A percentile compares a stretch with the other conserved stretches of the same genome.
Evolutionary conservation across 2,113 vertebrate species (phyloP).

Genomic region (Paramisgurnus dabryanus): DNA sequence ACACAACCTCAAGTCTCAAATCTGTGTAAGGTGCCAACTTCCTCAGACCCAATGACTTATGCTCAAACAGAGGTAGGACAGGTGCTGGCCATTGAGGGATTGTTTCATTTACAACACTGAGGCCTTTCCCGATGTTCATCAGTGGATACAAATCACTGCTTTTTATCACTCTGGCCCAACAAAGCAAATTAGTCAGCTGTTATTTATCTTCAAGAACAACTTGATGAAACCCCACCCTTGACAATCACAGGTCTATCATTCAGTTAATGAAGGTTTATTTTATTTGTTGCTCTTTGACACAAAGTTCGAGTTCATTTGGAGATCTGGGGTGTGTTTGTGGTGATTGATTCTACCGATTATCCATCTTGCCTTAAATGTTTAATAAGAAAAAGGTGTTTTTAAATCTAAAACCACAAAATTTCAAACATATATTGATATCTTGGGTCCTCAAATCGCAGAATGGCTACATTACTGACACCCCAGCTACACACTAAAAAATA

Average conservation of each 20-base stretch:
- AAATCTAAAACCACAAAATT: no score
- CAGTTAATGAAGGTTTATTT: constrained; percentile 3
- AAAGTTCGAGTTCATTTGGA: background rate
- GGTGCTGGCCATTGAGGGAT: constrained; percentile 37
- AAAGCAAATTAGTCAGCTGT: constrained; percentile 69
- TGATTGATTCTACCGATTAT: background rate
- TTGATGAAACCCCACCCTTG: background rate
- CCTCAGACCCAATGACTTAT: constrained; percentile 6
- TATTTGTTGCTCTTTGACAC: background rate
- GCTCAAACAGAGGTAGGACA: constrained; percentile 32
- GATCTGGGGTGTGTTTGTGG: background rate
- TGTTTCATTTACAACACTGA: constrained; percentile 22
- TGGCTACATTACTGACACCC: no score
- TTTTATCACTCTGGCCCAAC: constrained; percentile 64
- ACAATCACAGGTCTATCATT: constrained; percentile 8
- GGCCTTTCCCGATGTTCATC: constrained; percentile 51
- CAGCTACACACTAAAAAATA: no score
- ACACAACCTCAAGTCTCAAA: constrained; percentile 8
- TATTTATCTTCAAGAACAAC: constrained; percentile 67
- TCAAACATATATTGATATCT: no score
- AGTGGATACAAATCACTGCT: constrained; percentile 42
- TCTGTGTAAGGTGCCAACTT: constrained; percentile 4
- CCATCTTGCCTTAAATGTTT: background rate
- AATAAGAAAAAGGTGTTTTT: background rate
- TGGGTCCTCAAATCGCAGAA: no score